Evolutionary conservation across 2,113 vertebrate species (phyloP), one percentile per base, ranked within the genome.

Genomic region (Oostethus manadensis): DNA sequence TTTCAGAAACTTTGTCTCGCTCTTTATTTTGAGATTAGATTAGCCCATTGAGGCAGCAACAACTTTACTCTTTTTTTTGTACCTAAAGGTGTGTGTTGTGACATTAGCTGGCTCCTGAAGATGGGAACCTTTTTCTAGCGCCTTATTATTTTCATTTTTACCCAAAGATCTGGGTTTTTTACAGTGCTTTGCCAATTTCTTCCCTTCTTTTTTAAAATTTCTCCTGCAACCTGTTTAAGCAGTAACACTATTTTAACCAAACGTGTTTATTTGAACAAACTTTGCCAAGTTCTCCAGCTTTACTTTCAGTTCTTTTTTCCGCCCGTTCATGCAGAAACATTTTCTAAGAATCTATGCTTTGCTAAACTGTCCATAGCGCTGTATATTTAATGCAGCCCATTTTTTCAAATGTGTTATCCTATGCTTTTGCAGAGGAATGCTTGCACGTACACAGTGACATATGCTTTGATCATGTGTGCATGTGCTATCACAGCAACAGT

Each of bases 401-500:
- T 33, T 33, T 33, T 3, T 33, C 6, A 29, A 33, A 33, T 3
- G 4, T 33, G 8, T 33, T 5, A 33, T 42, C 14, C 0, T 14
- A 14, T 42, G 11, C 14, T 42, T 55, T 40, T 57, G 57, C 56
- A 60, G 40, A 55, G 59, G 62, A 59, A 74, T 57, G 51, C 29
- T 15, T 22, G 42, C 17, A 50, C 38, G 13, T 67, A 53, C 16
- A 66, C 47, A 33, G 47, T 29, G 26, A 53, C 10, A 51, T 55
- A 65, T 46, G 16, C 51, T 47, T 21, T 57, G 21, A 51, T 47
- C 46, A 7, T 47, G 60, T 62, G 57, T 43, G 62, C 22, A 65
- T 57, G 71, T 89, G 89, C 86, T 91, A 91, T 92, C 91, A 89
- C 88, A 87, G 89, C 81, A 75, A 86, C 86, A 83, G 78, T 89